Base-by-base conservation (phyloP, 2,113 vertebrate genomes). In the Asarcornis scutulata region DNA sequence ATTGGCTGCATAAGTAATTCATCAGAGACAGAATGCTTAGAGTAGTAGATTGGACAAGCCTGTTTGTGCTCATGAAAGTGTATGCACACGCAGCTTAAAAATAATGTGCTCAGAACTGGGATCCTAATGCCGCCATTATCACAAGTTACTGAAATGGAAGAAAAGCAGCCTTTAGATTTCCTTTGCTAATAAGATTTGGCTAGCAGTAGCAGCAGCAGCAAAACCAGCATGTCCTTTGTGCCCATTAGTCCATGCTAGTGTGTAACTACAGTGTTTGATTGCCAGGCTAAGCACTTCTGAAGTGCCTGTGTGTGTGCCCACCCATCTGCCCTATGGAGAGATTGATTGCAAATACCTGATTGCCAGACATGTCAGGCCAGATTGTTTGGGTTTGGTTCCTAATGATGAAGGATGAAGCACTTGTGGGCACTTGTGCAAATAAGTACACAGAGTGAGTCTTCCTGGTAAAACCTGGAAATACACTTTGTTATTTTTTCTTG, bases 1-100 rank as follows among this genome's bases (percentile, higher is more conserved):
- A 94, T 91, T 93, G 56, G 29, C 68, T 93, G 82, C 58, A 89
- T 92, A 72, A 95, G 82, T 94, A 92, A 82, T 94, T 93, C 71
- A 93, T 20, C 32, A 80, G 40, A 91, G 77, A 89, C 76, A 18
- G 55, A 80, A 27, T 29, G 29, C 62, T 78, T 79, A 48, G 66
- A 66, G 31, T 6, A 44, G 50, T 42, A 66, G 40, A 52, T 89
- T 73, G 66, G 67, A 66, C 36, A 82, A 91, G 67, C 44, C 22
- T 80, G 67, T 66, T 55, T 71, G 74, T 73, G 36, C 29, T 85
- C 17, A 34, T 74, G 42, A 68, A 90, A 76, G 17, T 55, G 69
- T 56, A 66, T 42, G 66, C 25, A 23, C 34, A 52, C 22, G 66
- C 17, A 88, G 42, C 52, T 91, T 82, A 58, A 85, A 91, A 91